Base-by-base conservation (phyloP, 2,113 vertebrate genomes). In the Colius striatus region DNA sequence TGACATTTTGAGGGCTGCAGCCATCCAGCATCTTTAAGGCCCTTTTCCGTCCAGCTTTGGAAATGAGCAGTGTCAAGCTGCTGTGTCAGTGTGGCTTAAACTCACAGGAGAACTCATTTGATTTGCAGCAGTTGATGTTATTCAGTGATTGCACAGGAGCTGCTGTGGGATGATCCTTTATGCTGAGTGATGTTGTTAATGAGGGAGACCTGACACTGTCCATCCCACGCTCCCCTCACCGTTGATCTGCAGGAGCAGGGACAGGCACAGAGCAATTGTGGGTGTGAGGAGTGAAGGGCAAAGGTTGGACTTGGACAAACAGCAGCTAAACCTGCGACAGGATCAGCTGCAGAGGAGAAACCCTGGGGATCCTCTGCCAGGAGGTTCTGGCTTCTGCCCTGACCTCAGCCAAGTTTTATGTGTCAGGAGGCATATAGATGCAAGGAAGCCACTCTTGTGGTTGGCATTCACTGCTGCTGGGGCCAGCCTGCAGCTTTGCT, bases 171-270 rank as follows among this genome's bases (percentile, higher is more conserved):
- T 96, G 80, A 92, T 95, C 90, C 87, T 14, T 16, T 5, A 1
- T 47, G 81, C 85, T 36, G 65, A 94, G 93, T 51, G 89, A 80
- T 51, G 92, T 91, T 95, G 81, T 92, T 89, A 83, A 75, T 1
- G 79, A 80, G 80, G 77, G 91, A 90, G 90, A 67, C 73, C 73
- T 6, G 6, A 32, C 21, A 2, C 13, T 0, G 11, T 71, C 62
- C 8, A 7, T 27, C 83, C 10, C 32, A 1, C 1, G 6, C 55
- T 8, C 19, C 14, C 6, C 66, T 10, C 67, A 10, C 50, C 7
- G 75, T 16, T 25, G 4, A 57, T 34, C 36, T 50, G 82, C 34
- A 22, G 77, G 74, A 54, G 3, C 38, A 26, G 63, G 85, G 89
- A 15, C 29, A 47, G 70, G 91, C 85, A 8, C 45, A 16, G 84